Conservation (phyloP, 2,113 vertebrate species). For the Ceyx melanurus region DNA sequence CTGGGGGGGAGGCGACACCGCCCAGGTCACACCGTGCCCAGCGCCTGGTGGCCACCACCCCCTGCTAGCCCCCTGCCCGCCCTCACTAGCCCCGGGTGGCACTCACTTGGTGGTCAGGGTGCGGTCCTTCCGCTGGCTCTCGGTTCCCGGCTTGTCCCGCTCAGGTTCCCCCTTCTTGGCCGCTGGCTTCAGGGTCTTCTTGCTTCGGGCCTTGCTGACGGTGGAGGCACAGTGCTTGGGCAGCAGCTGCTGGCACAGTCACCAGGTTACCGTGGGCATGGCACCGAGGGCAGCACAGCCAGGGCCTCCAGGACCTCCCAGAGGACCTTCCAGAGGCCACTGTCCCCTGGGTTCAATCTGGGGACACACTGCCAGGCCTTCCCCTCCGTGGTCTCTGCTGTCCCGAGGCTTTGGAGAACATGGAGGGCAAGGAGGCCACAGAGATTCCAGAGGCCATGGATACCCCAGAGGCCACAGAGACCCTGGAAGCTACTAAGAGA, state of each 20-base stretch:
- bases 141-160: slow-evolving; percentile 87
- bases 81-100: accelerated
- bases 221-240: slow-evolving; percentile 88
- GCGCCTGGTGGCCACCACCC: accelerated
- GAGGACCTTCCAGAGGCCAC: not conserved
- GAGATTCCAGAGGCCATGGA: not conserved
- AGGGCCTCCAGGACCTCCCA: not conserved
- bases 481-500: not conserved
- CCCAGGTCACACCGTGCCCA: accelerated
- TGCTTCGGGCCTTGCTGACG: slow-evolving; percentile 86
- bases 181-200: slow-evolving; percentile 80
- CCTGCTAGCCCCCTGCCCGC: too few relatives aligned
- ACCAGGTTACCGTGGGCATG: accelerated
- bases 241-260: slow-evolving; percentile 74
- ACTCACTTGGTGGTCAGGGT: slow-evolving; percentile 85
- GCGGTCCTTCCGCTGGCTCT: slow-evolving; percentile 89
- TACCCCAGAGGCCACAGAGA: not conserved
- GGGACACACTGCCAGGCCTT: not conserved
- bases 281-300: accelerated
- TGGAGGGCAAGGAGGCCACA: not conserved
- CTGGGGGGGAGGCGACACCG: slow-evolving; percentile 51
- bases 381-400: not conserved
- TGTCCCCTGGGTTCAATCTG: accelerated
- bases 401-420: not conserved
- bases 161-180: slow-evolving; percentile 83